phyloP scores from a whole-genome alignment of 2,113 vertebrate species.

The Syngnathoides biaculeatus region DNA sequence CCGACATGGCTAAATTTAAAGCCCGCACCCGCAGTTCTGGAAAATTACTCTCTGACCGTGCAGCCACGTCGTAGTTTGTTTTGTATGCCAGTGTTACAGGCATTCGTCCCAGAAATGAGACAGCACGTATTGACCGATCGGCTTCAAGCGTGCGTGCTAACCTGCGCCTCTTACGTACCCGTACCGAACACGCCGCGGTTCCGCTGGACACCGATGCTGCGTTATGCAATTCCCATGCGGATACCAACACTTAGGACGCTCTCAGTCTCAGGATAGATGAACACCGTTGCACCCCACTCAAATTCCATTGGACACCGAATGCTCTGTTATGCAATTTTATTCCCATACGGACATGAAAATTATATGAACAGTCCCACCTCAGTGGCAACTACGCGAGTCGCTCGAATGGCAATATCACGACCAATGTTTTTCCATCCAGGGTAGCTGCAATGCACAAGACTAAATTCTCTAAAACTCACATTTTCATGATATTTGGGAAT shows the following conservation, averaged over 20 bases:
- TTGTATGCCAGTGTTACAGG: slow-evolving; percentile 24
- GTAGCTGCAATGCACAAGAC: no score
- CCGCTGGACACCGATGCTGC: not conserved
- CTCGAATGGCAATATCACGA: not conserved
- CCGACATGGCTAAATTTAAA: not conserved
- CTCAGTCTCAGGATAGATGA: no score
- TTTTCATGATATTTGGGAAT: not conserved
- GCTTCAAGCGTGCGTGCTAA: slow-evolving; percentile 38
- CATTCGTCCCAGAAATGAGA: slow-evolving; percentile 42
- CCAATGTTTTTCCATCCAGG: not conserved
- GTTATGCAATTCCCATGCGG: not conserved
- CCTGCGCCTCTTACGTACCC: slow-evolving; percentile 14
- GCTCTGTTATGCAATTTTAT: not conserved
- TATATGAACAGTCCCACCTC: not conserved
- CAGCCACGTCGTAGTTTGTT: slow-evolving; percentile 4
- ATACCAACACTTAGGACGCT: not conserved
- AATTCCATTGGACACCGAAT: not conserved
- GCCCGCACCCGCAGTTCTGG: slow-evolving; percentile 1
- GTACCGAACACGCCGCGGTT: slow-evolving; percentile 5
- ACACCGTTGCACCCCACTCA: not conserved
- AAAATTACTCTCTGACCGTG: slow-evolving; percentile 4
- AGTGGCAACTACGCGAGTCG: not conserved
- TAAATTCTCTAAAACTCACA: no score
- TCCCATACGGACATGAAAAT: not conserved
- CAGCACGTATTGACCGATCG: slow-evolving; percentile 24